These are phyloP conservation scores for Gymnorhina tibicen DNA, from an alignment of 2,113 vertebrate species.

Conservation along the genomic window DNA sequence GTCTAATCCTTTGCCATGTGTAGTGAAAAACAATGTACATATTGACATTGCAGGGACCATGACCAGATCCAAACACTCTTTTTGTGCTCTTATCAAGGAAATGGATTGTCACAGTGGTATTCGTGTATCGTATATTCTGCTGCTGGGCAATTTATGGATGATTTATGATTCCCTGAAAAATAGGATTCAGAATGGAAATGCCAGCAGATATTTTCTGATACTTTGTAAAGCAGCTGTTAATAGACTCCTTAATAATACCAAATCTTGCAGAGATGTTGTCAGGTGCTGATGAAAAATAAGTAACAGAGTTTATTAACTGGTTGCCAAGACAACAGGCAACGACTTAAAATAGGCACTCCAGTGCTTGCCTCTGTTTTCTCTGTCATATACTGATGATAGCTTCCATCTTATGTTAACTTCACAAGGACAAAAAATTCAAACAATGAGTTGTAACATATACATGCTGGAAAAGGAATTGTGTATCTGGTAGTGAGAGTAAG, in stretches of 20 bases:
- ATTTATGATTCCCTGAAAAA: background rate
- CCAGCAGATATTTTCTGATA: background rate
- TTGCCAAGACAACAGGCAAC: constrained; percentile 56
- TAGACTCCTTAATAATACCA: background rate
- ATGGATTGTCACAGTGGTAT: background rate
- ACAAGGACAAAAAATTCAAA: background rate
- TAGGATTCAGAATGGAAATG: background rate
- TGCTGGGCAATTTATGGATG: background rate
- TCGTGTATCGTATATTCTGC: background rate
- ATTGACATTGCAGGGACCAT: background rate
- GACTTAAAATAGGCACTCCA: constrained; percentile 12
- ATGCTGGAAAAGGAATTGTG: background rate
- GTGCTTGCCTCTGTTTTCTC: background rate
- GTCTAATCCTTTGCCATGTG: background rate
- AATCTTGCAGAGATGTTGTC: constrained; percentile 30
- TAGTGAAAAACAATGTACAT: background rate
- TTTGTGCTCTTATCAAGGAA: background rate
- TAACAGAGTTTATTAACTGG: constrained; percentile 38
- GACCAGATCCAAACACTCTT: background rate
- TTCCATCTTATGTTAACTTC: background rate
- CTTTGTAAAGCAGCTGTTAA: background rate
- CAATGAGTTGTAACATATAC: background rate
- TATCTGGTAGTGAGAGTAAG: background rate
- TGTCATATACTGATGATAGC: background rate
- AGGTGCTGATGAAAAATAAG: background rate